These are phyloP conservation scores for Indicator indicator DNA, from an alignment of 2,113 vertebrate species.

Conservation along the genomic window DNA sequence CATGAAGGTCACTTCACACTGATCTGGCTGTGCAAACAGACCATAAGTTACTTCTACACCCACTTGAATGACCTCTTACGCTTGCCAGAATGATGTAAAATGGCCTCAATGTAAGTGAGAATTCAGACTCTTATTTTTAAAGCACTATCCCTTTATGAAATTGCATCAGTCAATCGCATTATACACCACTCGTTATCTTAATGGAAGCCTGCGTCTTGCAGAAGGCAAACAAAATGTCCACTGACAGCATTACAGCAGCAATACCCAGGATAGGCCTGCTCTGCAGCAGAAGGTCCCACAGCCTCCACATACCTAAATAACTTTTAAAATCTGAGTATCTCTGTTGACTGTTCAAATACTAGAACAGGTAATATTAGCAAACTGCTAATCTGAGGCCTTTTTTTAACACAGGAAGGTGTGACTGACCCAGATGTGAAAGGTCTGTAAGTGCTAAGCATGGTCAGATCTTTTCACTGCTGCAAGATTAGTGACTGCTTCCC, in stretches of 20 bases:
- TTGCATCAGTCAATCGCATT: constrained; percentile 22
- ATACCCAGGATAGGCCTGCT: not conserved
- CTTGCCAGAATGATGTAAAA: constrained; percentile 66
- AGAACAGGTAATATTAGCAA: not conserved
- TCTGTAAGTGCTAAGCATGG: not conserved
- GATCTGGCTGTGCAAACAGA: constrained; percentile 64
- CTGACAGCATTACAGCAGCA: not conserved
- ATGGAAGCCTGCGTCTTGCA: not conserved
- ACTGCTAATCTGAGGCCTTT: not conserved
- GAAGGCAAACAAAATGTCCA: constrained; percentile 8
- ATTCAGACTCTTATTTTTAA: constrained; percentile 58
- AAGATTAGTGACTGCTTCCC: not conserved
- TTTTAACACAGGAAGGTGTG: not conserved
- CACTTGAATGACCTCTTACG: constrained; percentile 63
- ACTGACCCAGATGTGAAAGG: not conserved
- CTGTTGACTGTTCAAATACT: not conserved
- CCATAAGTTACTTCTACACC: constrained; percentile 68
- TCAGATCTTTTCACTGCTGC: not conserved
- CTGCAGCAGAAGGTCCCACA: not conserved
- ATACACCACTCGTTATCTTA: constrained; percentile 38
- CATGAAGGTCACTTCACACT: constrained; percentile 69
- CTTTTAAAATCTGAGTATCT: not conserved
- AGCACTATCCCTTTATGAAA: constrained; percentile 38
- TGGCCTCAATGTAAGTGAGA: constrained; percentile 55
- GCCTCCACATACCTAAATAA: not conserved